Evolutionary conservation across 2,797 vertebrate genomes (phyloP), one percentile per base, ranked within the genome.

Genomic region (Champsocephalus esox): DNA sequence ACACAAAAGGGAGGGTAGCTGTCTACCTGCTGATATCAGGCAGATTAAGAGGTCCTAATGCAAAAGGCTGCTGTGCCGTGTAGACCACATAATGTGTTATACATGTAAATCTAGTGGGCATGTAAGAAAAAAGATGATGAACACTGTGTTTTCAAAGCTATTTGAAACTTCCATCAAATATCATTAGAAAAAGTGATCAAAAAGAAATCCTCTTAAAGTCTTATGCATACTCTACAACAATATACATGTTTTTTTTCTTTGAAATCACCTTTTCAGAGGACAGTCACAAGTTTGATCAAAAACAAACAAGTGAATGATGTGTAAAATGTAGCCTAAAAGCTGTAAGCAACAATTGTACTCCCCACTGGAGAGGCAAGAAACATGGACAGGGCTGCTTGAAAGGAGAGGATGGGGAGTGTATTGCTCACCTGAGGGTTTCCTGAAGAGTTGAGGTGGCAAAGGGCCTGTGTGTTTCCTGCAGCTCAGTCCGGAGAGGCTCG

Each of bases 391-490:
- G 62, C n/a, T 50, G 60, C 12, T 43, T 24, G 66, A 62, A 16
- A 32, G 56, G n/a, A 44, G 13, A 43, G n/a, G 32, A n/a, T 10
- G 50, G 28, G 4, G 28, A 73, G 16, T 67, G 19, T 41, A 56
- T 74, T 49, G 80, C 87, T 89, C 73, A 92, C 91, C 90, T 82
- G 77, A 72, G 46, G 65, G 57, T n/a, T 61, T 51, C 63, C 41
- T 75, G 78, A 61, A 81, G 49, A 77, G 63, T 24, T 51, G 69
- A 81, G 70, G 64, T 13, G 54, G 63, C 9, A 5, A 54, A 69
- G 56, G 50, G 48, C 56, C 24, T 1, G 70, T 56, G 74, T 58
- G 58, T 74, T 74, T 79, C 68, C 75, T 86, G 81, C 34, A 80
- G 82, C 58, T 85, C 79, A 56, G 77, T 84, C 81, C 66, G 44